Percentiles rank a stretch among this genome's conserved stretches.
Evolutionary conservation across 30 jellyfish, hydroid and myxozoan genomes (phyloP).

Genomic region (Mastigias papua): DNA sequence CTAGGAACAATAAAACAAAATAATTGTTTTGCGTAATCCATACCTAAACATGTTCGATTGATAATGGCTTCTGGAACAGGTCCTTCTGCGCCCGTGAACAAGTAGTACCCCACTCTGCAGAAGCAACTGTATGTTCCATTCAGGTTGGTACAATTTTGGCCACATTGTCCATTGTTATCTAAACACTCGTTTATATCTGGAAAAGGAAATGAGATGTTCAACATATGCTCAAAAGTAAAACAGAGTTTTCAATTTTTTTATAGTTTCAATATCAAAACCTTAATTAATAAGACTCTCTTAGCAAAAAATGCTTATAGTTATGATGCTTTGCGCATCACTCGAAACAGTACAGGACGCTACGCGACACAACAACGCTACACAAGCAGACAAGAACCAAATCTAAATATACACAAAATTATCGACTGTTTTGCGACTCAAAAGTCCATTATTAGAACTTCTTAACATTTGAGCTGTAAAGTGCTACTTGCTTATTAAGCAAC

Average conservation of each 20-base stretch:
- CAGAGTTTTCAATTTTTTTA: background rate
- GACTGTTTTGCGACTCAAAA: too few relatives aligned
- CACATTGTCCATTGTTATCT: constrained; percentile 61
- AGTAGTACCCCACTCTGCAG: constrained; percentile 84
- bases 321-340: too few relatives aligned
- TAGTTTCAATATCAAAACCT: background rate
- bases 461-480: too few relatives aligned
- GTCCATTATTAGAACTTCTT: too few relatives aligned
- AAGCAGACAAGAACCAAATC: too few relatives aligned
- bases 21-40: background rate
- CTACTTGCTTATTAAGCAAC: too few relatives aligned
- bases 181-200: constrained; percentile 86
- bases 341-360: too few relatives aligned
- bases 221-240: background rate
- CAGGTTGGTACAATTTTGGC: constrained; percentile 82
- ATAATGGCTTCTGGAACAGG: constrained; percentile 46
- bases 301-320: too few relatives aligned
- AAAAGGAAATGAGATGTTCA: background rate
- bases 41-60: constrained; percentile 88
- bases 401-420: too few relatives aligned
- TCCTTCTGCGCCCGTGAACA: constrained; percentile 70
- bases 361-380: too few relatives aligned
- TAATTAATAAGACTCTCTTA: background rate
- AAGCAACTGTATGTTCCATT: constrained; percentile 81
- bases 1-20: too few relatives aligned